Conservation (phyloP, 2,888 invertebrate species). For the Orthosia cruda region DNA sequence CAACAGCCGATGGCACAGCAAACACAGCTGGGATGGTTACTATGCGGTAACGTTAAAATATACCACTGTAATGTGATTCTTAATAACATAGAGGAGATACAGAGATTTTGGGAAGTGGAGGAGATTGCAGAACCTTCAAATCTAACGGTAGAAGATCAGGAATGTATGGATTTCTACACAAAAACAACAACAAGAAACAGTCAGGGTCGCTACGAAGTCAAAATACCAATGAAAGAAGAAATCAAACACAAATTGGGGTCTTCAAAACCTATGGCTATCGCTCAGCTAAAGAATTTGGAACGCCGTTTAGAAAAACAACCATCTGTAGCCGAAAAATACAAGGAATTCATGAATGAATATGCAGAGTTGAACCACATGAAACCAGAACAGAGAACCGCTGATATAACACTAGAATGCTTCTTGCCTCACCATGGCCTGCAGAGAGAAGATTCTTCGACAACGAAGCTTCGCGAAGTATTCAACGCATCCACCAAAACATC, state of each 20-base stretch:
- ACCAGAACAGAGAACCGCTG: no score
- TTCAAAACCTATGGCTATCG: slow-evolving; percentile 9
- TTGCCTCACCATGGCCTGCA: no score
- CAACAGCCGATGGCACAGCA: slow-evolving; percentile 15
- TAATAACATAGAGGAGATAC: not conserved
- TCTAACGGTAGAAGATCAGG: slow-evolving; percentile 2
- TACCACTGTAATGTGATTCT: slow-evolving; percentile 5
- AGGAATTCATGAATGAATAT: no score
- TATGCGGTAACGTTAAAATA: slow-evolving; percentile 4
- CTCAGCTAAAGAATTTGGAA: slow-evolving; percentile 9
- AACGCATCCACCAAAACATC: no score
- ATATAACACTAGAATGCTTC: no score
- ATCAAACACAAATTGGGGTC: not conserved
- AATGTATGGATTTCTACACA: not conserved
- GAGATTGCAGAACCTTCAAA: slow-evolving; percentile 6
- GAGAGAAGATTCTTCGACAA: no score
- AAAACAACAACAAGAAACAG: not conserved
- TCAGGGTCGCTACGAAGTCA: not conserved
- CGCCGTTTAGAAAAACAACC: not conserved
- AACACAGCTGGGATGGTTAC: slow-evolving; percentile 15
- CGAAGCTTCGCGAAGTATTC: no score
- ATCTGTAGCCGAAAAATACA: no score
- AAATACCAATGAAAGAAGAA: slow-evolving; percentile 1
- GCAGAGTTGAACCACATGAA: no score
- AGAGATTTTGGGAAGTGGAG: slow-evolving; percentile 16